Evolutionary conservation across 2,113 vertebrate genomes (phyloP), one percentile per base, ranked within the genome.

Genomic region (Pycnonotus jocosus): DNA sequence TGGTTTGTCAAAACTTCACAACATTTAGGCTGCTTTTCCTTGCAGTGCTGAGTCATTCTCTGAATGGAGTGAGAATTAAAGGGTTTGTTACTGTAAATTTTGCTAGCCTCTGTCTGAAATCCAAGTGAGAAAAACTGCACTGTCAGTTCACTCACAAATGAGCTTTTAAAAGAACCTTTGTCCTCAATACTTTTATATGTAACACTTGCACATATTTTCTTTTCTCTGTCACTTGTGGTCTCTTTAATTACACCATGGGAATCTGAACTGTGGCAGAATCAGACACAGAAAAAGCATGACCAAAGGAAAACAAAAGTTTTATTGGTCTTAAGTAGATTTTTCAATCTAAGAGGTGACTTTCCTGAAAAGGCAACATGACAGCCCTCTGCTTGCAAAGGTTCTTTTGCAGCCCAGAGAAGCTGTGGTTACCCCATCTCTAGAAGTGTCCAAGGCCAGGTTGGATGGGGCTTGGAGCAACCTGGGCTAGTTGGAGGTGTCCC

Each of bases 11-110:
- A 92, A 96, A 93, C 86, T 92, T 94, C 88, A 87, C 68, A 96
- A 87, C 92, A 69, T 91, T 93, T 92, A 92, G 87, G 64, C 91
- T 82, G 78, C 88, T 94, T 86, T 95, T 86, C 92, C 93, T 95
- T 92, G 92, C 86, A 90, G 40, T 92, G 87, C 91, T 97, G 92
- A 96, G 89, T 97, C 95, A 94, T 81, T 68, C 88, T 83, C 64
- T 70, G 85, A 88, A 90, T 72, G 78, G 78, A 93, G 86, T 81
- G 79, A 94, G 79, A 90, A 90, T 81, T 85, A 50, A 70, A 86
- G 79, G 68, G 77, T 84, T 92, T 88, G 69, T 95, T 93, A 78
- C 93, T 88, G 88, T 86, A 89, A 95, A 65, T 86, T 82, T 94
- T 95, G 85, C 38, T 94, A 45, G 65, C 95, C 86, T 71, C 64